Conservation (phyloP, 2,888 invertebrate genomes). For the Papilio protenor region DNA sequence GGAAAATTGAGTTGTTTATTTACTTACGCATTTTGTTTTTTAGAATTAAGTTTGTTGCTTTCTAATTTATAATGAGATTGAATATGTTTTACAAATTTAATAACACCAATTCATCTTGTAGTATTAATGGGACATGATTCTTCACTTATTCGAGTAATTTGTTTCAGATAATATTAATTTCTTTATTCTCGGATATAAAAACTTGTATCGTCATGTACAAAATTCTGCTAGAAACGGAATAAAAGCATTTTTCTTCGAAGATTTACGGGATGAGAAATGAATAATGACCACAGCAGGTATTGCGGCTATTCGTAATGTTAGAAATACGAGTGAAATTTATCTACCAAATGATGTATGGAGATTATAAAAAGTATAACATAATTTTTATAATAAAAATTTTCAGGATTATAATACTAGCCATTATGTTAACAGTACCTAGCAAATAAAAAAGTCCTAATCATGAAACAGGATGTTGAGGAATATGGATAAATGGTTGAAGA, state of each 20-base stretch:
- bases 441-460: not conserved
- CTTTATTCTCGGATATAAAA: slow-evolving; percentile 13
- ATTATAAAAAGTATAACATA: not conserved
- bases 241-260: slow-evolving; percentile 42
- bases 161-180: not conserved
- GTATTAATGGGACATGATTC: not conserved
- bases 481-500: not conserved
- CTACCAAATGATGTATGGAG: slow-evolving; percentile 27
- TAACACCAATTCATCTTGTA: not conserved
- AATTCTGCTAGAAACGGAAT: slow-evolving; percentile 40
- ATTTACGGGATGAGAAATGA: slow-evolving; percentile 43
- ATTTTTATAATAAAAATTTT: slow-evolving; percentile 9
- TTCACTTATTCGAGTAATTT: not conserved
- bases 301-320: slow-evolving; percentile 38
- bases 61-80: not conserved
- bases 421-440: not conserved
- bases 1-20: not conserved
- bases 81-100: not conserved
- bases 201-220: slow-evolving; percentile 40
- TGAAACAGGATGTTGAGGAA: not conserved
- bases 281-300: slow-evolving; percentile 43
- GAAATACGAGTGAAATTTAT: slow-evolving; percentile 31
- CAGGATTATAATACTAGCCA: not conserved
- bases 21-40: not conserved
- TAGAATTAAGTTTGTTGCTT: not conserved